Conservation (phyloP, 1,140 invertebrate genomes). For the Macrotrachela quadricornifera region DNA sequence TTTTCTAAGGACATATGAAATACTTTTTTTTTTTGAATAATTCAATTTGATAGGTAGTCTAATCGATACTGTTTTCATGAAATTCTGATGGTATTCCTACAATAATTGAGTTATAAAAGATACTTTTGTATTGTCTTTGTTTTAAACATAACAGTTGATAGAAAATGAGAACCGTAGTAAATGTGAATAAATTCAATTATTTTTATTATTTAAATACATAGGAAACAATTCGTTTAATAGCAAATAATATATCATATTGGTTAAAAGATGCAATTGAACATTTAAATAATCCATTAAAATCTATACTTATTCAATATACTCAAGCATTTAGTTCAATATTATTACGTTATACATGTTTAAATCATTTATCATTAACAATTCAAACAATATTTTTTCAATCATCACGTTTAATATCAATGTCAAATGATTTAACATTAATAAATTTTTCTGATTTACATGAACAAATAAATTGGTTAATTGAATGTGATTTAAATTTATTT, state of each 20-base stretch:
- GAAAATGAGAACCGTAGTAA: too few relatives aligned
- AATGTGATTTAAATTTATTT: constrained; percentile 66
- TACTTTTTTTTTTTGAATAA: too few relatives aligned
- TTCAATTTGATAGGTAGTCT: too few relatives aligned
- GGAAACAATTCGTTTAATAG: constrained; percentile 56
- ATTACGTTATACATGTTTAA: constrained; percentile 84
- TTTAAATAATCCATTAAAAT: constrained; percentile 56
- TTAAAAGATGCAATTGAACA: constrained; percentile 62
- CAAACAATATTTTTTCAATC: constrained; percentile 81
- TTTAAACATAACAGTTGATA: too few relatives aligned
- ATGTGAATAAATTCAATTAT: too few relatives aligned
- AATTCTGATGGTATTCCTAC: too few relatives aligned
- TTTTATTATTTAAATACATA: too few relatives aligned
- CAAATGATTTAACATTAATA: constrained; percentile 79
- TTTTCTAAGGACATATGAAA: too few relatives aligned
- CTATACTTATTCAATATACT: constrained; percentile 59
- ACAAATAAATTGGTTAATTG: constrained; percentile 87
- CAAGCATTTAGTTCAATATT: constrained; percentile 79
- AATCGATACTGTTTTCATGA: too few relatives aligned
- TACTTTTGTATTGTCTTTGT: too few relatives aligned
- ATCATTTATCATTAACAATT: constrained; percentile 86
- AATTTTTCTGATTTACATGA: constrained; percentile 80
- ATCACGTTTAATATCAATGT: constrained; percentile 84
- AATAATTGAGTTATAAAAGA: too few relatives aligned
- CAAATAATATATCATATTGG: constrained; percentile 68